phyloP scores from a whole-genome alignment of 2,888 invertebrate species.

The Parapristionchus giblindavisi region DNA sequence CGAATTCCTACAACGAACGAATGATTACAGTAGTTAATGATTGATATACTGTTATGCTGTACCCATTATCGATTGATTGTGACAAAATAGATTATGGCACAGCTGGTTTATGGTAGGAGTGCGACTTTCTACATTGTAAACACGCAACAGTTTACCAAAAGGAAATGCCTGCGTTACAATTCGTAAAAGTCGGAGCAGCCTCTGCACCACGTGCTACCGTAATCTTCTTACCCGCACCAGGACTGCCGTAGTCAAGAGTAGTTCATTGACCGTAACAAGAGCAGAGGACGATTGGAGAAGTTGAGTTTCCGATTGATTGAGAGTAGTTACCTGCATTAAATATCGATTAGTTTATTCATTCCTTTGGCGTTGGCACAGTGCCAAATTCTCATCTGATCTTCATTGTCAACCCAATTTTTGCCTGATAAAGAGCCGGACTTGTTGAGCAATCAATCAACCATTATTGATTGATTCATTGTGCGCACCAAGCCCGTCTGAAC shows the following conservation, averaged over 20 bases:
- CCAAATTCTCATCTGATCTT: no score
- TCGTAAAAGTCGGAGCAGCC: neutral
- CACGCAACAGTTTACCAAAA: neutral
- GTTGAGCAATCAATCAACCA: no score
- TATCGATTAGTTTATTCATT: no score
- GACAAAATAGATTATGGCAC: no score
- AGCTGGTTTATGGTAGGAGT: no score
- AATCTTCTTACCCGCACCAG: conserved; percentile 78
- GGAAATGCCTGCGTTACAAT: neutral
- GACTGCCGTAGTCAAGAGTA: conserved; percentile 85
- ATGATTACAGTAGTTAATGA: neutral
- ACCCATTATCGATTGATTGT: no score
- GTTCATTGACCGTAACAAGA: conserved; percentile 82
- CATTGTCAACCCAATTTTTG: no score
- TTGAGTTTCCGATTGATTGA: conserved; percentile 62
- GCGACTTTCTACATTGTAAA: no score
- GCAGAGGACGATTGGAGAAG: conserved; percentile 76
- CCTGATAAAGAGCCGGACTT: no score
- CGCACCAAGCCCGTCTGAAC: neutral
- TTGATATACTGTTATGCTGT: neutral
- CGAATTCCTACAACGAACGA: conserved; percentile 20
- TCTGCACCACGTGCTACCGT: no score
- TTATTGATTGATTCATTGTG: no score
- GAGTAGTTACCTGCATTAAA: conserved; percentile 79
- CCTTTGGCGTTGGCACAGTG: no score